These are phyloP conservation scores for Ochropacha duplaris DNA, from an alignment of 2,888 invertebrate genomes.

Conservation along the genomic window DNA sequence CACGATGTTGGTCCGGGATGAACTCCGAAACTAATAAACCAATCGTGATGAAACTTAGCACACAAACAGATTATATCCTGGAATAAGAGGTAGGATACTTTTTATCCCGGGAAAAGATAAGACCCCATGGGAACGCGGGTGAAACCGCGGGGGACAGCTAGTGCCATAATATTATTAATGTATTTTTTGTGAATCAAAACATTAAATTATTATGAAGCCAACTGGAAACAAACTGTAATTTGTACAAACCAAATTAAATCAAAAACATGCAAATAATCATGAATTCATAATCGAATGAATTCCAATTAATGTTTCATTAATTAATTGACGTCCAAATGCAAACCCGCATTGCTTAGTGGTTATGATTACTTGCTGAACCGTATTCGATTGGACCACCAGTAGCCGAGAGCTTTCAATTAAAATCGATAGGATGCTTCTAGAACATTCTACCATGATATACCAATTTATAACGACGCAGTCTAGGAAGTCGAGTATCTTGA, in stretches of 20 bases:
- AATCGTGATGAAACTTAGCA: too few species aligned
- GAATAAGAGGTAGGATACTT: too few species aligned
- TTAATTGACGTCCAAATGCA: constrained; percentile 29
- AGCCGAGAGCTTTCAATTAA: constrained; percentile 24
- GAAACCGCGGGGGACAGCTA: too few species aligned
- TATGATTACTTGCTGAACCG: constrained; percentile 25
- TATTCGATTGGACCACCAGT: constrained; percentile 15
- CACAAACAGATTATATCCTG: too few species aligned
- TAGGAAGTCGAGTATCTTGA: constrained; percentile 10
- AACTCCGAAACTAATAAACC: too few species aligned
- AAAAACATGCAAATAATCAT: background rate
- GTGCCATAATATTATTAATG: too few species aligned
- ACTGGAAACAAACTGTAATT: background rate
- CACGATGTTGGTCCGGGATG: too few species aligned
- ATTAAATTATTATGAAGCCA: background rate
- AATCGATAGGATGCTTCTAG: constrained; percentile 20
- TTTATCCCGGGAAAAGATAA: too few species aligned
- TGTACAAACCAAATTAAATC: background rate
- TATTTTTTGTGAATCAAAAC: background rate
- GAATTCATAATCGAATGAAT: constrained; percentile 5
- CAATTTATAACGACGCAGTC: background rate
- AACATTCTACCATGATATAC: constrained; percentile 16
- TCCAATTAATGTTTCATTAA: constrained; percentile 26
- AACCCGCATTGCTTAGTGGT: constrained; percentile 23
- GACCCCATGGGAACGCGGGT: too few species aligned